Evolutionary conservation across 1,140 invertebrate species (phyloP).

Genomic region (Capitella teleta): DNA sequence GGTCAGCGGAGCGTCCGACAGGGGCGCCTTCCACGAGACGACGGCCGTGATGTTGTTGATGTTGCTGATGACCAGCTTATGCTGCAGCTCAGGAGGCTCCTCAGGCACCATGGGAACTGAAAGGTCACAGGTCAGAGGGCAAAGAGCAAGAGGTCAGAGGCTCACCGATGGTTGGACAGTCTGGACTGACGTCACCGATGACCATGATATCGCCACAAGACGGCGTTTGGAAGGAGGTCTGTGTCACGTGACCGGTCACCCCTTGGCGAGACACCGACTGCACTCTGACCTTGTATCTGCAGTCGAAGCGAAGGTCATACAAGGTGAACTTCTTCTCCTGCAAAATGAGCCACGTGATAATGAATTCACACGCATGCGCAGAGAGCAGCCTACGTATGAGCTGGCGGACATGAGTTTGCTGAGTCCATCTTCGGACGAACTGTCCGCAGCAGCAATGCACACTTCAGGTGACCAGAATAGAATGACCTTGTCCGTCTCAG

Average conservation of each 20-base stretch:
- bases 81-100: constrained; percentile 8
- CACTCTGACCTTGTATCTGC: constrained; percentile 14
- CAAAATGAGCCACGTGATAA: no score
- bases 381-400: no score
- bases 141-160: no score
- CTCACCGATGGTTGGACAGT: constrained; percentile 16
- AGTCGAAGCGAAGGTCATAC: constrained; percentile 17
- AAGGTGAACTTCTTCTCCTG: constrained; percentile 11
- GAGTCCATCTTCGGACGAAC: no score
- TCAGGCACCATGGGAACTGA: constrained; percentile 10
- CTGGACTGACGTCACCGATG: constrained; percentile 8
- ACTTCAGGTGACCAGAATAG: no score
- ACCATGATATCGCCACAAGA: constrained; percentile 11
- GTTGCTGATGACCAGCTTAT: constrained; percentile 9
- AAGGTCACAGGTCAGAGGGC: no score
- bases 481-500: no score
- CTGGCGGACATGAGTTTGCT: no score
- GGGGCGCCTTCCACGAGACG: constrained; percentile 6
- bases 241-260: constrained; percentile 1
- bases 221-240: constrained; percentile 9
- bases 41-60: constrained; percentile 4
- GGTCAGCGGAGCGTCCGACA: constrained; percentile 6
- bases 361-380: neutral
- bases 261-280: constrained; percentile 8
- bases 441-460: no score